phyloP scores from a whole-genome alignment of 2,888 invertebrate genomes.

The Drosophila fulvimacula region DNA sequence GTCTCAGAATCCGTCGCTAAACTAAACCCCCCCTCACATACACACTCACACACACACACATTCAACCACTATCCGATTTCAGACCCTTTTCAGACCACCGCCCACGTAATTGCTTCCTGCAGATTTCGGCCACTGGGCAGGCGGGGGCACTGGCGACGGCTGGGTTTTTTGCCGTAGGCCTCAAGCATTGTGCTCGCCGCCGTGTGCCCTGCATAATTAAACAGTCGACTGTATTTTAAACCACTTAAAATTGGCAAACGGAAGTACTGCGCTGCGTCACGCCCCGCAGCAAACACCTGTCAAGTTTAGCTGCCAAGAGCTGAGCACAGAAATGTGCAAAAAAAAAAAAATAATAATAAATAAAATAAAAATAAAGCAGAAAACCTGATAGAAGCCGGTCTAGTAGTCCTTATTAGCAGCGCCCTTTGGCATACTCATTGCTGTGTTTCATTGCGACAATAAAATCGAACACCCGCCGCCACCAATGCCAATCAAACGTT shows the following conservation, averaged over 20 bases:
- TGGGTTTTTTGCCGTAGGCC: slow-evolving; percentile 15
- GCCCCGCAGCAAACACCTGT: slow-evolving; percentile 71
- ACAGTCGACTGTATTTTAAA: slow-evolving; percentile 61
- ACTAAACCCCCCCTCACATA: background rate
- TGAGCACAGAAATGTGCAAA: background rate
- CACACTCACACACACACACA: slow-evolving; percentile 16
- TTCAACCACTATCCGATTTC: slow-evolving; percentile 77
- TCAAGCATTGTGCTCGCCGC: slow-evolving; percentile 30
- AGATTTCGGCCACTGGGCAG: slow-evolving; percentile 65
- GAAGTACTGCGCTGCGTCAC: slow-evolving; percentile 53
- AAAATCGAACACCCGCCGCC: slow-evolving; percentile 55
- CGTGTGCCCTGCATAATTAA: slow-evolving; percentile 61
- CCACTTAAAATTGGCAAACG: slow-evolving; percentile 72
- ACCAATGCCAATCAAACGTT: slow-evolving; percentile 66
- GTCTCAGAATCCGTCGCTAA: slow-evolving; percentile 21
- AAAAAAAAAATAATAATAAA: background rate
- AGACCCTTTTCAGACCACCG: slow-evolving; percentile 59
- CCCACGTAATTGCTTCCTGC: slow-evolving; percentile 78
- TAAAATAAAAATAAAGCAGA: background rate
- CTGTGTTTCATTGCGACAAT: slow-evolving; percentile 49
- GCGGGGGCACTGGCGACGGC: background rate
- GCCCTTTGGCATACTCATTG: slow-evolving; percentile 38
- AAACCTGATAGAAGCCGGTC: slow-evolving; percentile 8
- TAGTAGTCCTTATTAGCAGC: slow-evolving; percentile 36
- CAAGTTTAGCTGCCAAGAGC: slow-evolving; percentile 59